phyloP scores from a whole-genome alignment of 2,888 invertebrate genomes.

The Choreutis nemorana region DNA sequence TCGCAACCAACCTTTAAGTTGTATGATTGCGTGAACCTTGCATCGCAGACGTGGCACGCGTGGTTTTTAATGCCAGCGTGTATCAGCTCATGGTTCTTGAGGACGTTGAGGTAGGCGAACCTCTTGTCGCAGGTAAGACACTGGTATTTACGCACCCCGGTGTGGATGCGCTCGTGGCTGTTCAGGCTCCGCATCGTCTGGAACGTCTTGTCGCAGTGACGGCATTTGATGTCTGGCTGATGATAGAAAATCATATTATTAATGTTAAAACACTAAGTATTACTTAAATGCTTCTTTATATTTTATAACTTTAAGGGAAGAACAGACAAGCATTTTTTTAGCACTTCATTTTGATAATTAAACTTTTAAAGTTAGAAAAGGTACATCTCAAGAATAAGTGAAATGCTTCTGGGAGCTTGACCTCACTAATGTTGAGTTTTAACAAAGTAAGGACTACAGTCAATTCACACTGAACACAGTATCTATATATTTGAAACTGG shows the following conservation, averaged over 20 bases:
- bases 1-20: conserved; percentile 63
- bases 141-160: conserved; percentile 66
- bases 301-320: too few species aligned
- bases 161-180: conserved; percentile 68
- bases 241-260: conserved; percentile 15
- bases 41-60: conserved; percentile 74
- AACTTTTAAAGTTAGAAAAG: not conserved
- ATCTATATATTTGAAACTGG: too few species aligned
- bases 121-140: conserved; percentile 70
- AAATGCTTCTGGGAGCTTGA: too few species aligned
- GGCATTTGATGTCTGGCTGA: conserved; percentile 58
- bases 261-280: not conserved
- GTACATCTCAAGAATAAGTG: too few species aligned
- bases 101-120: conserved; percentile 71
- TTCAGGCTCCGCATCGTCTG: conserved; percentile 67
- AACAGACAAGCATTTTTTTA: too few species aligned
- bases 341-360: too few species aligned
- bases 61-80: conserved; percentile 75
- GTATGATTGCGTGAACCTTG: conserved; percentile 51
- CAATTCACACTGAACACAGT: too few species aligned
- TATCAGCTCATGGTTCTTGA: conserved; percentile 75
- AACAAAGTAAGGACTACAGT: too few species aligned
- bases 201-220: conserved; percentile 49
- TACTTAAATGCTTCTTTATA: too few species aligned
- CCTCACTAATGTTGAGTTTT: too few species aligned